Percentiles rank a stretch among this genome's conserved stretches.
Evolutionary conservation across 1,140 invertebrate species (phyloP).

Genomic region (Maniola jurtina): DNA sequence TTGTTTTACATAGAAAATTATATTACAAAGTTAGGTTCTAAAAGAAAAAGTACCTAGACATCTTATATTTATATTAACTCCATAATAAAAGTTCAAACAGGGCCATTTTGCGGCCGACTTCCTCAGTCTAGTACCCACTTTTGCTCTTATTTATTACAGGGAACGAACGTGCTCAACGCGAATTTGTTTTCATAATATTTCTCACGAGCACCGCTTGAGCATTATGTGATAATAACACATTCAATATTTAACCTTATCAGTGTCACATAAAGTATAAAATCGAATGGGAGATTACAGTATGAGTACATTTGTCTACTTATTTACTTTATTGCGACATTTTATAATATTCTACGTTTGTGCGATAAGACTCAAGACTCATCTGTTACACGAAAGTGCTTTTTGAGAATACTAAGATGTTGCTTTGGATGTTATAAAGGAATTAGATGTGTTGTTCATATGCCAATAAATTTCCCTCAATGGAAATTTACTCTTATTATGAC

Average conservation of each 20-base stretch:
- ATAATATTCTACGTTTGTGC: constrained; percentile 72
- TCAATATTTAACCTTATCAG: constrained; percentile 40
- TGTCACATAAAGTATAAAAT: constrained; percentile 41
- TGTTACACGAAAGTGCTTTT: constrained; percentile 59
- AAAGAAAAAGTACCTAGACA: constrained; percentile 6
- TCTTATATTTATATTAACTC: constrained; percentile 37
- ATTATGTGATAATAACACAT: constrained; percentile 47
- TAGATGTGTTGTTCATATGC: constrained; percentile 6
- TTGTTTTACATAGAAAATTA: not conserved
- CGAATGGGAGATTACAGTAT: constrained; percentile 16
- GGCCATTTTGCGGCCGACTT: constrained; percentile 62
- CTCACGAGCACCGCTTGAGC: constrained; percentile 57
- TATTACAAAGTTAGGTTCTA: not conserved
- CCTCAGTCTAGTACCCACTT: constrained; percentile 58
- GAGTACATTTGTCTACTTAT: constrained; percentile 73
- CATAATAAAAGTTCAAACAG: constrained; percentile 64
- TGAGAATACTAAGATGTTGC: constrained; percentile 42
- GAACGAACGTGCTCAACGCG: constrained; percentile 73
- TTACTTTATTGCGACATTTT: constrained; percentile 75
- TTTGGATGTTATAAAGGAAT: constrained; percentile 6
- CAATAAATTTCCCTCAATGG: not conserved
- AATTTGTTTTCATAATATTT: constrained; percentile 79
- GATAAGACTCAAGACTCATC: constrained; percentile 67
- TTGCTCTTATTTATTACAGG: constrained; percentile 76
- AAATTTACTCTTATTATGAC: not conserved